Evolutionary conservation across 1,140 invertebrate species (phyloP).

Genomic region (Cydia amplana): DNA sequence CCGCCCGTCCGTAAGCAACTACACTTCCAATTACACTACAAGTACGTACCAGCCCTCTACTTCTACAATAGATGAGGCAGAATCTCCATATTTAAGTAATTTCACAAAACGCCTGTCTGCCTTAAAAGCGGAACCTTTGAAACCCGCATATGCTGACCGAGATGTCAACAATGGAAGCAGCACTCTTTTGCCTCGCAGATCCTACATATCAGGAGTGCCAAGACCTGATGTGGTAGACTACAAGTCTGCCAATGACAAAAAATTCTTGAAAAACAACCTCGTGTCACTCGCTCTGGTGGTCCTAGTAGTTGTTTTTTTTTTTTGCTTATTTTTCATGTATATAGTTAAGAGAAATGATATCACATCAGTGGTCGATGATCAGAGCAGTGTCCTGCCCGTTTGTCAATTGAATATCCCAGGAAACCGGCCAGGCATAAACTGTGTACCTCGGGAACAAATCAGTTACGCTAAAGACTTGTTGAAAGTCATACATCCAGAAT

Average conservation of each 20-base stretch:
- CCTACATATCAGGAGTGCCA: slow-evolving; percentile 62
- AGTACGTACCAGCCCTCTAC: slow-evolving; percentile 64
- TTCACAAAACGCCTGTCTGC: slow-evolving; percentile 82
- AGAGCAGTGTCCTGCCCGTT: slow-evolving; percentile 80
- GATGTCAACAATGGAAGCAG: slow-evolving; percentile 70
- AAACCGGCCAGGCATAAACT: slow-evolving; percentile 80
- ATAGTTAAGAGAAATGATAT: slow-evolving; percentile 81
- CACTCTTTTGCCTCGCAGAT: slow-evolving; percentile 58
- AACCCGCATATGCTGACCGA: slow-evolving; percentile 57
- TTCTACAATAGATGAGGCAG: slow-evolving; percentile 70
- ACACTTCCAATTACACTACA: slow-evolving; percentile 57
- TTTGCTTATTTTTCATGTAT: slow-evolving; percentile 83
- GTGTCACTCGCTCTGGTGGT: slow-evolving; percentile 83
- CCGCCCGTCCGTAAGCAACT: slow-evolving; percentile 55
- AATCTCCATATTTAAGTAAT: slow-evolving; percentile 84
- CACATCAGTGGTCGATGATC: slow-evolving; percentile 70
- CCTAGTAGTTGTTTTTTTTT: slow-evolving; percentile 83
- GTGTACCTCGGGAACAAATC: slow-evolving; percentile 81
- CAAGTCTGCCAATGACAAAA: slow-evolving; percentile 73
- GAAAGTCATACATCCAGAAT: slow-evolving; percentile 81
- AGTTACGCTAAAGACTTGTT: slow-evolving; percentile 81
- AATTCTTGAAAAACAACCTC: slow-evolving; percentile 81
- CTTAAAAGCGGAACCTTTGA: slow-evolving; percentile 73
- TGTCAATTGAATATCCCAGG: slow-evolving; percentile 75
- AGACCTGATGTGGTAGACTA: slow-evolving; percentile 75